Base-by-base conservation (phyloP, 2,113 vertebrate species). In the Callionymus lyra region DNA sequence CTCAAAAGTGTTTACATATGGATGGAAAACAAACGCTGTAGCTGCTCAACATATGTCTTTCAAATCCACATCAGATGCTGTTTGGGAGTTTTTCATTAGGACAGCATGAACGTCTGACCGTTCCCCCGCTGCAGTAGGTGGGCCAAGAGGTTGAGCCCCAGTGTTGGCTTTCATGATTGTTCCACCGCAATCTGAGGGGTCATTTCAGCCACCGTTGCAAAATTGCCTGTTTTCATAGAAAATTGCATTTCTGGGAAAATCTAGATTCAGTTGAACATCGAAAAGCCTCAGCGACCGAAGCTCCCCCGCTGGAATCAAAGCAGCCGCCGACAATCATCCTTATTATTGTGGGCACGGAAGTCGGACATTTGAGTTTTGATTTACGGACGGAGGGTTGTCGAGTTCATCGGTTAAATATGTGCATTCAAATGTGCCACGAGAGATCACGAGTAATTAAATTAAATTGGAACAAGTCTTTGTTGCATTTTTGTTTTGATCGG, bases 211-310 rank as follows among this genome's bases (percentile, higher is more conserved):
- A 43, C 60, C 70, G 41, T 57, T 64, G 56, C 11, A 44, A 59
- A 62, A 69, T 56, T 56, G 51, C 50, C 59, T 47, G 31, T 51
- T 69, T 45, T 75, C 53, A 52, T 38, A 39, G 56, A 54, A 59
- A 71, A 63, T 49, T 47, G 8, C 46, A 53, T 60, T 70, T 68
- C 56, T 57, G 41, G 40, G 56, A 65, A 44, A 19, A 16, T 12
- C 41, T 47, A 31, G 15, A 39, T 48, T 51, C 40, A 43, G 10
- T 56, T 40, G 10, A 60, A 41, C 2, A 36, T 58, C 41, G 13
- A 32, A n/a, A 19, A 47, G 34, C 8, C 12, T 4, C 47, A 40
- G 11, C 35, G 33, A 38, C 17, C 47, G 12, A n/a, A 17, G 17
- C 12, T 45, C 33, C 34, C 41, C 35, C 34, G 47, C 44, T 41